Conservation (phyloP, 2,888 invertebrate species). For the Cosmopolites sordidus region DNA sequence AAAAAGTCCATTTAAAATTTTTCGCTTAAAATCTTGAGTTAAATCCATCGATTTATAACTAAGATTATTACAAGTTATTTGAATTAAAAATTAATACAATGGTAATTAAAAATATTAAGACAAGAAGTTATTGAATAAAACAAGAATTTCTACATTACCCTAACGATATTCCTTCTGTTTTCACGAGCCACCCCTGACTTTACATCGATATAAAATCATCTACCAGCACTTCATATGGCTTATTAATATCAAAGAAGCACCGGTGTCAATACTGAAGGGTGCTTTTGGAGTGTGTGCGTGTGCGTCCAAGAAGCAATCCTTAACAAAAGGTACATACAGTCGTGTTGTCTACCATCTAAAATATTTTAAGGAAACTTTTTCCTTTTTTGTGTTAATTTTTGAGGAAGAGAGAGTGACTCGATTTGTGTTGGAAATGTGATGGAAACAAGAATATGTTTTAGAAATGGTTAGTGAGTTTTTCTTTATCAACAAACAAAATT, state of each 20-base stretch:
- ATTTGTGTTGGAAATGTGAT: background rate
- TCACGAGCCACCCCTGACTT: conserved; percentile 6
- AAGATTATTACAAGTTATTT: too few relatives aligned
- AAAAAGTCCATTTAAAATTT: too few relatives aligned
- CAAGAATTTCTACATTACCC: too few relatives aligned
- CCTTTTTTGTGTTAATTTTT: background rate
- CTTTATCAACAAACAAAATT: too few relatives aligned
- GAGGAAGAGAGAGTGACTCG: background rate
- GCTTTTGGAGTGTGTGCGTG: too few relatives aligned
- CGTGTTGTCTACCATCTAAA: background rate
- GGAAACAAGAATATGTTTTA: background rate
- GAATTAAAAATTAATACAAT: too few relatives aligned
- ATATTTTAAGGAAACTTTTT: too few relatives aligned
- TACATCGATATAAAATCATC: conserved; percentile 11
- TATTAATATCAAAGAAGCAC: conserved; percentile 4
- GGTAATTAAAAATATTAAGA: too few relatives aligned
- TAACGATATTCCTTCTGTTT: too few relatives aligned
- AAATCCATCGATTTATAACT: too few relatives aligned
- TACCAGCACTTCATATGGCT: background rate
- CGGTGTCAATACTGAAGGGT: conserved; percentile 7
- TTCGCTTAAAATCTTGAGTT: too few relatives aligned
- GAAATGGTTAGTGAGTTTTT: background rate
- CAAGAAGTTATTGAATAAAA: too few relatives aligned
- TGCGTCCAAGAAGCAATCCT: background rate
- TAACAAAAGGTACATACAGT: background rate